Conservation (phyloP, 23 tunicate genomes). For the Trididemnum miniatum region DNA sequence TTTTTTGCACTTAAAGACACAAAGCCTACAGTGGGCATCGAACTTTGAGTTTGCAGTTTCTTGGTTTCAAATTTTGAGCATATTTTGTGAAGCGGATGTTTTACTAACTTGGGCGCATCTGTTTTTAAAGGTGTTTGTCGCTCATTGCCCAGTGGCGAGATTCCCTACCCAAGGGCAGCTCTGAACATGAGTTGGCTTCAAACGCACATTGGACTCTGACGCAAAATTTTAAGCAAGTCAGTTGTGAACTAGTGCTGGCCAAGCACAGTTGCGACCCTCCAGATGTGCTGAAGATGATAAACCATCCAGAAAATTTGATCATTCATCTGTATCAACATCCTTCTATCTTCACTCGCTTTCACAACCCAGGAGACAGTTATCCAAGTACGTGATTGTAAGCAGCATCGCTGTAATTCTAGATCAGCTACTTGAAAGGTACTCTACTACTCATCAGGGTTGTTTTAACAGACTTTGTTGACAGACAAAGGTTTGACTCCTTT, state of each 20-base stretch:
- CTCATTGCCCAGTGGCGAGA: slow-evolving; percentile 28
- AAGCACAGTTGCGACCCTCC: slow-evolving; percentile 28
- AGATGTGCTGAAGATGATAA: slow-evolving; percentile 1
- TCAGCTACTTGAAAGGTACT: too few relatives aligned
- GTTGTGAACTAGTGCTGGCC: slow-evolving; percentile 28
- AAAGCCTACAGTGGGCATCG: too few relatives aligned
- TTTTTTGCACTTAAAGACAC: too few relatives aligned
- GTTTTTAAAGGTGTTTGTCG: slow-evolving; percentile 30
- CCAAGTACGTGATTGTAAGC: too few relatives aligned
- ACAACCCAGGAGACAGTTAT: slow-evolving; percentile 64
- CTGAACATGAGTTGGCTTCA: slow-evolving; percentile 19
- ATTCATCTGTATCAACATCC: slow-evolving; percentile 58
- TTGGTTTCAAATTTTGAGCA: too few relatives aligned
- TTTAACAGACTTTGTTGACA: too few relatives aligned
- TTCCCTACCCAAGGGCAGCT: background rate
- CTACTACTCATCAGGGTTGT: too few relatives aligned
- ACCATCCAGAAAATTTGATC: slow-evolving; percentile 49
- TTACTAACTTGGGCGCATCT: background rate
- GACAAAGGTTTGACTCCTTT: too few relatives aligned
- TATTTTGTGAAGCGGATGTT: too few relatives aligned
- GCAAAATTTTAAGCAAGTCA: slow-evolving; percentile 9
- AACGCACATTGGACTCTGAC: slow-evolving; percentile 17
- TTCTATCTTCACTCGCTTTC: slow-evolving; percentile 52
- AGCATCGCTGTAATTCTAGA: too few relatives aligned
- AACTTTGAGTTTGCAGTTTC: too few relatives aligned